phyloP scores from a whole-genome alignment of 30 jellyfish, hydroid and myxozoan species.

The Turritopsis rubra region DNA sequence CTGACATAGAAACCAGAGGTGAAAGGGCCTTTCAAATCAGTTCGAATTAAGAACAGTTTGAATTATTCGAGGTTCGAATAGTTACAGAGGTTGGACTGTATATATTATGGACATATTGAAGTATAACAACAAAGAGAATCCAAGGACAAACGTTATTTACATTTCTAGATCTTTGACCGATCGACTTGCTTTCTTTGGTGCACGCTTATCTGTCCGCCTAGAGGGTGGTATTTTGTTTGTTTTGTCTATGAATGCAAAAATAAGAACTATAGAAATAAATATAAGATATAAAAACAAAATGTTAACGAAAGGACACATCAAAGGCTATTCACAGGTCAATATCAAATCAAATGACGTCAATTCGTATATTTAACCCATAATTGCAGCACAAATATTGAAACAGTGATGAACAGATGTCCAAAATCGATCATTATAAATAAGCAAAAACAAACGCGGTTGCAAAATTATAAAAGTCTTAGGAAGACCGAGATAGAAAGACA shows the following conservation, averaged over 20 bases:
- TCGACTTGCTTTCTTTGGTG: background rate
- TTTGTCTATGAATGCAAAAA: background rate
- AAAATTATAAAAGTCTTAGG: background rate
- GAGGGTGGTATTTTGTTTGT: background rate
- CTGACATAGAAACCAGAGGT: too few relatives aligned
- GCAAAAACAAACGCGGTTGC: background rate
- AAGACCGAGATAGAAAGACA: background rate
- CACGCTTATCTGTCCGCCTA: background rate
- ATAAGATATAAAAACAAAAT: too few relatives aligned
- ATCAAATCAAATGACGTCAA: background rate
- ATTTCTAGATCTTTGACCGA: background rate
- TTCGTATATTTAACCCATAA: background rate
- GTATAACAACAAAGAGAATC: background rate
- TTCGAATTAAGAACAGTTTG: too few relatives aligned
- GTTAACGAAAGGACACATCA: background rate
- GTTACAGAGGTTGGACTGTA: too few relatives aligned
- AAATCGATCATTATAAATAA: too few relatives aligned
- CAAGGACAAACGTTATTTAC: background rate
- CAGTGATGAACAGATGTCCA: background rate
- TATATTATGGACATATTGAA: too few relatives aligned
- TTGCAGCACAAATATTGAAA: background rate
- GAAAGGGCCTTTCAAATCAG: too few relatives aligned
- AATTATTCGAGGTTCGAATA: too few relatives aligned
- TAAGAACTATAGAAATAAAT: too few relatives aligned
- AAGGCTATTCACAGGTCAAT: background rate